Conservation (phyloP, 1,140 invertebrate species). For the Triops cancriformis region DNA sequence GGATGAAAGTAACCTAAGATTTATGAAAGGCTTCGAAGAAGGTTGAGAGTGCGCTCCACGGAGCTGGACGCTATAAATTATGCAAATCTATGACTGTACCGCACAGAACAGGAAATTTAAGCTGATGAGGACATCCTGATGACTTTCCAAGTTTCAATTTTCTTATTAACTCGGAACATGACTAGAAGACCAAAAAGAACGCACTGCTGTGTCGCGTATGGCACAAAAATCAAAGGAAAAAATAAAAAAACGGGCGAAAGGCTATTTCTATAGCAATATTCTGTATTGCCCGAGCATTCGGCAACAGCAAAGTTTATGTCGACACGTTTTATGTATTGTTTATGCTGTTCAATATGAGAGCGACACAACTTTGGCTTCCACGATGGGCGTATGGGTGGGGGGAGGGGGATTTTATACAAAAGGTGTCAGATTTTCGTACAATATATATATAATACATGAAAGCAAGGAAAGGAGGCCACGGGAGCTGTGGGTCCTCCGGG, state of each 20-base stretch:
- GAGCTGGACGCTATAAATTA: background rate
- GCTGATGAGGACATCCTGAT: conserved; percentile 4
- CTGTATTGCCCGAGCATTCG: no score
- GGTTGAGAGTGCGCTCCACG: no score
- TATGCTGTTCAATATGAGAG: no score
- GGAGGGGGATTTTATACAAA: background rate
- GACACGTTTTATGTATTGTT: no score
- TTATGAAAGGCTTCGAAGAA: background rate
- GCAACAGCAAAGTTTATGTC: no score
- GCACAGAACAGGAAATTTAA: background rate
- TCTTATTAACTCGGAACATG: no score
- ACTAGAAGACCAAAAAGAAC: no score
- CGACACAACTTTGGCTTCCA: background rate
- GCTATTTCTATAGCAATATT: no score
- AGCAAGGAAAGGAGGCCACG: background rate
- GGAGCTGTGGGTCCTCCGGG: background rate
- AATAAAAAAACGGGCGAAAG: no score
- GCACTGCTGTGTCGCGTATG: no score
- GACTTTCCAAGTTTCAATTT: background rate
- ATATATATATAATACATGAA: conserved; percentile 5
- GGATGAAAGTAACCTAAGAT: background rate
- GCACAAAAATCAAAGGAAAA: no score
- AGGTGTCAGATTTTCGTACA: background rate
- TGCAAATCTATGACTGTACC: background rate
- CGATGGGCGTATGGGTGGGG: background rate